phyloP scores from a whole-genome alignment of 2,113 vertebrate genomes.

The Gopherus evgoodei region DNA sequence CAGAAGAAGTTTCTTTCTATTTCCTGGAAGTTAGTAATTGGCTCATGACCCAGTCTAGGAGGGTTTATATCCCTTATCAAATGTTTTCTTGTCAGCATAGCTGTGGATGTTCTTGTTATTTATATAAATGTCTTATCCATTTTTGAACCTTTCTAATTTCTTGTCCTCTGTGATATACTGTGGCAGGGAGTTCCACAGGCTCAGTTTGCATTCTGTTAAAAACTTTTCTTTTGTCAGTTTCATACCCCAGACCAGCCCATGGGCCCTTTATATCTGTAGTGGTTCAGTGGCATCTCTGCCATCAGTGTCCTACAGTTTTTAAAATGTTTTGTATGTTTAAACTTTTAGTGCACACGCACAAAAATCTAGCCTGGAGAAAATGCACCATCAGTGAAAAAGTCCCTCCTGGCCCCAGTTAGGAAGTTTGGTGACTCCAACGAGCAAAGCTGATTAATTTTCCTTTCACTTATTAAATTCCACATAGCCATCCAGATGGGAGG shows the following conservation, averaged over 20 bases:
- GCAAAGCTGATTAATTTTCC: neutral
- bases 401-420: neutral
- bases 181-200: no score
- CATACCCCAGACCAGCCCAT: neutral
- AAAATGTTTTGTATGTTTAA: neutral
- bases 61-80: no score
- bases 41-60: no score
- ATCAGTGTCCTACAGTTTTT: neutral
- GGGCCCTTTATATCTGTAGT: neutral
- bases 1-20: no score
- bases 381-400: neutral
- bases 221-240: no score
- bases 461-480: neutral
- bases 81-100: no score
- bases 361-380: neutral
- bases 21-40: no score
- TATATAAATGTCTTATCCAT: no score
- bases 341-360: neutral
- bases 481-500: neutral
- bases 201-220: no score
- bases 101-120: no score
- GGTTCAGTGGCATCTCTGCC: neutral
- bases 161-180: no score
- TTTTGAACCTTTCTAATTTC: no score
- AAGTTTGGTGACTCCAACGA: neutral